Conservation (phyloP, 30 jellyfish, hydroid and myxozoan species). For the Phacellophora camtschatica region DNA sequence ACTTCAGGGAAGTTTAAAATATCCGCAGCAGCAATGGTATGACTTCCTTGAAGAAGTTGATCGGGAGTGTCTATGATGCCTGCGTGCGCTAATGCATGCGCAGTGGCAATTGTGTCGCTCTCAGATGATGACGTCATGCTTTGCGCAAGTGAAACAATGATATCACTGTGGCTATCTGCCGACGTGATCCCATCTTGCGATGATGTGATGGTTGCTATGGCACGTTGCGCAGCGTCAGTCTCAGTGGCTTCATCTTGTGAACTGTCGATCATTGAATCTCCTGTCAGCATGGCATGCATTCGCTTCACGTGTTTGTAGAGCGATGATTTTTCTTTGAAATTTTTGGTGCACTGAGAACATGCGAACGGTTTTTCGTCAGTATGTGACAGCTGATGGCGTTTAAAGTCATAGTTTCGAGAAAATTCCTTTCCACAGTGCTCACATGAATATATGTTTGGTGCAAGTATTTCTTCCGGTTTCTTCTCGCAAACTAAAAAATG, state of each 20-base stretch:
- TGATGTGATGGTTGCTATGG: slow-evolving; percentile 58
- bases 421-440: slow-evolving; percentile 93
- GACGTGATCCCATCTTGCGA: slow-evolving; percentile 47
- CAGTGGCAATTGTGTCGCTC: slow-evolving; percentile 69
- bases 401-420: slow-evolving; percentile 84
- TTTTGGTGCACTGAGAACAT: slow-evolving; percentile 89
- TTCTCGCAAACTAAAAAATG: slow-evolving; percentile 86
- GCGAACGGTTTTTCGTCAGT: slow-evolving; percentile 96
- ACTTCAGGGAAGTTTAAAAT: slow-evolving; percentile 96
- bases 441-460: slow-evolving; percentile 72
- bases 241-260: slow-evolving; percentile 78
- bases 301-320: slow-evolving; percentile 89
- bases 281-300: slow-evolving; percentile 78
- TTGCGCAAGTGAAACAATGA: slow-evolving; percentile 78
- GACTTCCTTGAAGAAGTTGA: slow-evolving; percentile 71
- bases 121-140: slow-evolving; percentile 62
- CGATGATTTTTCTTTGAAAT: slow-evolving; percentile 93
- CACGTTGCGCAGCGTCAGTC: slow-evolving; percentile 69
- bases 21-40: slow-evolving; percentile 96
- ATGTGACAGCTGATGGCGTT: slow-evolving; percentile 93
- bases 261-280: slow-evolving; percentile 49
- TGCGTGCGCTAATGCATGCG: slow-evolving; percentile 91
- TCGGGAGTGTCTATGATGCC: slow-evolving; percentile 87
- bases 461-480: slow-evolving; percentile 83
- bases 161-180: slow-evolving; percentile 12